These are phyloP conservation scores for Lithophane ornitopus DNA, from an alignment of 2,888 invertebrate species.

Conservation along the genomic window DNA sequence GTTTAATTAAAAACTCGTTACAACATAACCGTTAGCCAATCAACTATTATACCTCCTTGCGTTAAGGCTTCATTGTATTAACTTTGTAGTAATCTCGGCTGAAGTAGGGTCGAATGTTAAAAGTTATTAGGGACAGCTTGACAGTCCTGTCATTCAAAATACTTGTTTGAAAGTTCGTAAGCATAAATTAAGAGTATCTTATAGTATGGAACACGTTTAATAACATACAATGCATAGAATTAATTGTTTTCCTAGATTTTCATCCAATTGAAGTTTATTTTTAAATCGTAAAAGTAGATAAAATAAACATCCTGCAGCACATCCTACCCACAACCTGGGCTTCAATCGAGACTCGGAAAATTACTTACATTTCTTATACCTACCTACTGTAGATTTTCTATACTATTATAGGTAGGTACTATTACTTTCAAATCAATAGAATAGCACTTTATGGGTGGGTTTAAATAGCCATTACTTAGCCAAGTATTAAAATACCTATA, in stretches of 20 bases:
- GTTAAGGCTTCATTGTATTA: constrained; percentile 50
- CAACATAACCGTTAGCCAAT: constrained; percentile 77
- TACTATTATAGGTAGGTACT: not conserved
- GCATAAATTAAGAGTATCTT: constrained; percentile 44
- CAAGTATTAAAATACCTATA: not conserved
- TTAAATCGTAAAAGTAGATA: not conserved
- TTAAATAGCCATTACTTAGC: not conserved
- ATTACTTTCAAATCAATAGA: not conserved
- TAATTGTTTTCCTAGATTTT: not conserved
- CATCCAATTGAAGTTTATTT: not conserved
- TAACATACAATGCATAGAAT: not conserved
- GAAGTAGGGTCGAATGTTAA: constrained; percentile 76
- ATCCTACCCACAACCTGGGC: not conserved
- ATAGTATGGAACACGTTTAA: not conserved
- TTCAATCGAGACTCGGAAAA: not conserved
- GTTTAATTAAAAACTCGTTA: constrained; percentile 83
- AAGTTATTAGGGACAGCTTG: constrained; percentile 77
- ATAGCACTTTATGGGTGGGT: not conserved
- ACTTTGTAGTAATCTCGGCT: constrained; percentile 78
- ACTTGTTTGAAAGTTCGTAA: constrained; percentile 71
- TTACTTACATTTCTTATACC: no score
- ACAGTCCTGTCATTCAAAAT: constrained; percentile 64
- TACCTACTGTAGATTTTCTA: not conserved
- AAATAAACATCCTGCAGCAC: constrained; percentile 3
- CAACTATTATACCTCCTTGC: constrained; percentile 74